phyloP scores from a whole-genome alignment of 2,797 vertebrate species.

The Kryptolebias ocellatus region DNA sequence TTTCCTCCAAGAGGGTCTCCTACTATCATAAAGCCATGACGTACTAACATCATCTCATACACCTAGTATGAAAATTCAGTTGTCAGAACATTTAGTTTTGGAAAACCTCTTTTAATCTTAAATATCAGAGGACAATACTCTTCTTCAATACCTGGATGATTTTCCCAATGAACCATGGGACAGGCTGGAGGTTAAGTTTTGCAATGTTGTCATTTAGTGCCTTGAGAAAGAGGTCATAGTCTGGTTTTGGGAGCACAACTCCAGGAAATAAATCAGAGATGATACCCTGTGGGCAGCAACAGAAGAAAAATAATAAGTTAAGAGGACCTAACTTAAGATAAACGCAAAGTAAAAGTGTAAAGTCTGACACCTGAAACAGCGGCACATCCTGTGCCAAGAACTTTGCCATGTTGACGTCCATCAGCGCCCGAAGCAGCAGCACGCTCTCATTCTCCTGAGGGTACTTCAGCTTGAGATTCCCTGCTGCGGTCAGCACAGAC shows the following conservation, averaged over 20 bases:
- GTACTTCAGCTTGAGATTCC: conserved; percentile 93
- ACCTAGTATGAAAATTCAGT: conserved; percentile 75
- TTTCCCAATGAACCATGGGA: conserved; percentile 94
- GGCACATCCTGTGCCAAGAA: conserved; percentile 94
- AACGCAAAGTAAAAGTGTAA: background rate
- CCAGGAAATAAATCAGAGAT: conserved; percentile 96
- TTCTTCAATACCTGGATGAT: conserved; percentile 89
- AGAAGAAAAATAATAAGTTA: conserved; percentile 1
- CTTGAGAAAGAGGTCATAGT: conserved; percentile 87
- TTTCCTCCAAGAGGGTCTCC: conserved; percentile 92
- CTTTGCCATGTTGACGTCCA: conserved; percentile 96
- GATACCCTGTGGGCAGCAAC: conserved; percentile 84
- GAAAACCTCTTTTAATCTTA: background rate
- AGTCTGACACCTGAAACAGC: conserved; percentile 87
- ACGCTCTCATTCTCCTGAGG: conserved; percentile 87
- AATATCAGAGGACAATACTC: background rate
- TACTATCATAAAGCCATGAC: conserved; percentile 95
- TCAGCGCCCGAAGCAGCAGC: conserved; percentile 87
- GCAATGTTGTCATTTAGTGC: conserved; percentile 85
- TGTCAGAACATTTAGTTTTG: background rate
- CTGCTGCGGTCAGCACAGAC: conserved; percentile 93
- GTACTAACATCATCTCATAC: conserved; percentile 96
- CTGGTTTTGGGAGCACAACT: conserved; percentile 90
- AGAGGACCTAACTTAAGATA: background rate
- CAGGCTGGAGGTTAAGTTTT: conserved; percentile 88